Base-by-base conservation (phyloP, 1,140 invertebrate species). In the Drosophila ananassae region DNA sequence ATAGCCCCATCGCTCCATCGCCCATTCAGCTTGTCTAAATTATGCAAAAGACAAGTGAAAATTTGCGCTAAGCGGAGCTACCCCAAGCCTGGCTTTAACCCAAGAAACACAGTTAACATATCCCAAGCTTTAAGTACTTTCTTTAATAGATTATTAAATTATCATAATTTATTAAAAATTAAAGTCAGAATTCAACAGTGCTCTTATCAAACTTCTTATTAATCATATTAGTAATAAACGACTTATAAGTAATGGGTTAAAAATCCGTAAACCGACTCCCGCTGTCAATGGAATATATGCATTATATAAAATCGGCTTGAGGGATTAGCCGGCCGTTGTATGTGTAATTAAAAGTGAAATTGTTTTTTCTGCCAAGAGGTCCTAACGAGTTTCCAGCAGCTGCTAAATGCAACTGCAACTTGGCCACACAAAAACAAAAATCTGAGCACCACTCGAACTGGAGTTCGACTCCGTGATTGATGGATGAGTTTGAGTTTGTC, bases 401-500 rank as follows among this genome's bases (percentile, higher is more conserved):
- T 68, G 56, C 39, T 58, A 50, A 73, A 54, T 64, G 24, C 25
- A 12, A 52, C 30, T 72, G 48, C 60, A 60, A 54, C 56, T 57
- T 50, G 25, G 41, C 22, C 24, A 58, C 61, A 50, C 30, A 32
- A 37, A 61, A 48, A 61, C 24, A 61, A 63, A 67, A 47, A 47
- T 10, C 9, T 34, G 34, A 64, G 28, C 37, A 5, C 44, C 34
- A 58, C 57, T 77, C n/a, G 37, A 61, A 73, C 62, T 83, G 79
- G 60, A 78, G 73, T 71, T 75, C 51, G 67, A 64, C 50, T 78
- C 63, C 64, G 13, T 87, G 82, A 87, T 87, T 87, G 83, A 87
- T 87, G 83, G 83, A 83, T 87, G 82, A 83, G 82, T 87, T 89
- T 87, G 82, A 89, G 82, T 87, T 87, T 87, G 82, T 87, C 82